Conservation (phyloP, 2,113 vertebrate species). For the Tautogolabrus adspersus region DNA sequence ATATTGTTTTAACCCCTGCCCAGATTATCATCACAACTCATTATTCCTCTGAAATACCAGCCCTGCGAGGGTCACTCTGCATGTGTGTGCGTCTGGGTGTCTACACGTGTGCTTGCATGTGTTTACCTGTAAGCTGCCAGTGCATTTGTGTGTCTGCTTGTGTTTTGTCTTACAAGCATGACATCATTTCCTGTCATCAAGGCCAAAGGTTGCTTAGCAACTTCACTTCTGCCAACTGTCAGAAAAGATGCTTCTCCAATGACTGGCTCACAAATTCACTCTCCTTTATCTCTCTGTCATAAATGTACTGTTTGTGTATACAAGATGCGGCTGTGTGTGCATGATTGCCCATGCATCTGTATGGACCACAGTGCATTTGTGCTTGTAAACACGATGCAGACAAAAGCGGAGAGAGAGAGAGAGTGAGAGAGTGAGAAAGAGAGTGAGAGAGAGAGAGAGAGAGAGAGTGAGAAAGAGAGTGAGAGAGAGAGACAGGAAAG, state of each 20-base stretch:
- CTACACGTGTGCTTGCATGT: neutral
- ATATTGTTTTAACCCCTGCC: constrained; percentile 63
- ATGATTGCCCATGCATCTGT: constrained; percentile 32
- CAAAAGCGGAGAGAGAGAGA: neutral
- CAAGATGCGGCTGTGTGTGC: constrained; percentile 44
- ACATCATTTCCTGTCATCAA: constrained; percentile 78
- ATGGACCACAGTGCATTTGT: constrained; percentile 43
- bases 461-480: neutral
- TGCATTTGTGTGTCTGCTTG: constrained; percentile 41
- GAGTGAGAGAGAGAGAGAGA: neutral
- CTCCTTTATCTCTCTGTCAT: constrained; percentile 30
- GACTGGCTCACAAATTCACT: constrained; percentile 17
- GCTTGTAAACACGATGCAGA: constrained; percentile 12
- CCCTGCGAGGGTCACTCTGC: constrained; percentile 22
- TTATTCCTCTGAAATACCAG: constrained; percentile 45
- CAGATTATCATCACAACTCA: constrained; percentile 69
- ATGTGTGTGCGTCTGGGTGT: constrained; percentile 2
- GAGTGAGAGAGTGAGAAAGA: neutral
- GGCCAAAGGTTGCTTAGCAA: constrained; percentile 86
- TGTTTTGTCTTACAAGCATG: constrained; percentile 52
- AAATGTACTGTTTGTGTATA: constrained; percentile 25
- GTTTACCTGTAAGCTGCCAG: constrained; percentile 34
- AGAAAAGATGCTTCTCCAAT: constrained; percentile 63
- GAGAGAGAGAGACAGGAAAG: constrained; percentile 2
- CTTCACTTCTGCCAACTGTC: constrained; percentile 71